phyloP scores from a whole-genome alignment of 2,888 invertebrate species.

The Pheosia gnoma region DNA sequence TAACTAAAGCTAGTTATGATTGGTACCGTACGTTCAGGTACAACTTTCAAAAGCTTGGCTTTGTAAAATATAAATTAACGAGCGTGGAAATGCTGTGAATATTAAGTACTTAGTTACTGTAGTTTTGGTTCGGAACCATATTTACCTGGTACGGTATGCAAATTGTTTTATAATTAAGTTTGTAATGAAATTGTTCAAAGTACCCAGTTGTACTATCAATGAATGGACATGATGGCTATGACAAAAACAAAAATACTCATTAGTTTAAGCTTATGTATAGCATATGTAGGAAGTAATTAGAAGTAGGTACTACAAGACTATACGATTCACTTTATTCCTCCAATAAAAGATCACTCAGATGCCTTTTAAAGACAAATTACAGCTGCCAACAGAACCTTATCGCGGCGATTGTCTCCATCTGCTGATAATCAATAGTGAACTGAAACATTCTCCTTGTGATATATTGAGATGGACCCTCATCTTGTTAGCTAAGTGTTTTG shows the following conservation, averaged over 20 bases:
- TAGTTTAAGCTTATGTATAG: too few species aligned
- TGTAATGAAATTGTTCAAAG: not conserved
- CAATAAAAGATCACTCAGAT: not conserved
- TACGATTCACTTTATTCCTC: not conserved
- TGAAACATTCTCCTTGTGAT: not conserved
- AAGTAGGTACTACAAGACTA: not conserved
- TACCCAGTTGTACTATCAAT: too few species aligned
- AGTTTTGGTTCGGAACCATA: conserved; percentile 1
- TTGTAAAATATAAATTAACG: conserved; percentile 2
- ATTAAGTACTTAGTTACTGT: not conserved
- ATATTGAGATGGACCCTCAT: not conserved
- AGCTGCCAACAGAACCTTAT: not conserved
- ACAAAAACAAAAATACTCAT: too few species aligned
- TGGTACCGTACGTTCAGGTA: not conserved
- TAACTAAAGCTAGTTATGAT: not conserved
- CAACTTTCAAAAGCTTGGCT: not conserved
- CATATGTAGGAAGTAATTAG: not conserved
- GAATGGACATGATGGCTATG: too few species aligned
- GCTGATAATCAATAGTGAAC: not conserved
- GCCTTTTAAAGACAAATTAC: conserved; percentile 2
- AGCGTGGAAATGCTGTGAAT: not conserved
- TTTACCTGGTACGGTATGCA: conserved; percentile 5
- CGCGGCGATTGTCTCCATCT: conserved; percentile 1
- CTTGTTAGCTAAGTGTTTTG: not conserved
- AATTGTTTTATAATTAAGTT: conserved; percentile 6